These are phyloP conservation scores for Parochlus steinenii DNA, from an alignment of 2,888 invertebrate genomes.

Conservation along the genomic window DNA sequence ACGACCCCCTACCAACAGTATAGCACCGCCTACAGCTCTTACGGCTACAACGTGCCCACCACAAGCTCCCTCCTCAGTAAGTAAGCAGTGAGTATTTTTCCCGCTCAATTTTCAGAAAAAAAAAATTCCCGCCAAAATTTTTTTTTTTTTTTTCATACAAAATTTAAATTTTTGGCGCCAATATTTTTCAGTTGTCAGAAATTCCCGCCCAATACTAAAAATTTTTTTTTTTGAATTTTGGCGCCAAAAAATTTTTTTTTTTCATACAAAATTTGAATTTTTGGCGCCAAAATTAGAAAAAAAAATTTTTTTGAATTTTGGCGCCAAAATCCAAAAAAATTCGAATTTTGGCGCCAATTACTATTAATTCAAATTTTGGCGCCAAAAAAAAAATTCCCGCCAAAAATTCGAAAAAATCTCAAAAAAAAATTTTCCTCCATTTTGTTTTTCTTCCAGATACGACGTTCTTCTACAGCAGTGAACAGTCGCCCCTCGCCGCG, in stretches of 20 bases:
- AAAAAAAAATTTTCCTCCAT: slow-evolving; percentile 4
- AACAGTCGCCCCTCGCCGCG: slow-evolving; percentile 48
- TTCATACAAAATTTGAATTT: slow-evolving; percentile 1
- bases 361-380: too few relatives aligned
- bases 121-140: too few relatives aligned
- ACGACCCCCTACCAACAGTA: slow-evolving; percentile 42
- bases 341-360: too few relatives aligned
- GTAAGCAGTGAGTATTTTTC: slow-evolving; percentile 45
- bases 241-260: background rate
- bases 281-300: background rate
- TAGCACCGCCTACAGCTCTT: slow-evolving; percentile 36
- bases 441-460: slow-evolving; percentile 33
- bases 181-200: too few relatives aligned
- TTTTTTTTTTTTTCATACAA: too few relatives aligned
- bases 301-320: too few relatives aligned
- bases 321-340: too few relatives aligned
- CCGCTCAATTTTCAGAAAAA: too few relatives aligned
- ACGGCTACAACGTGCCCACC: slow-evolving; percentile 42
- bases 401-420: too few relatives aligned
- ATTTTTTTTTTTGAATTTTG: slow-evolving; percentile 5
- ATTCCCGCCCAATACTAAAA: too few relatives aligned
- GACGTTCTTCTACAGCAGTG: slow-evolving; percentile 45
- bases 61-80: slow-evolving; percentile 51
- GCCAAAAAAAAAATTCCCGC: too few relatives aligned
- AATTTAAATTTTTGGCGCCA: too few relatives aligned